Evolutionary conservation across 1,140 invertebrate species (phyloP).

Genomic region (Cecropterus lyciades): DNA sequence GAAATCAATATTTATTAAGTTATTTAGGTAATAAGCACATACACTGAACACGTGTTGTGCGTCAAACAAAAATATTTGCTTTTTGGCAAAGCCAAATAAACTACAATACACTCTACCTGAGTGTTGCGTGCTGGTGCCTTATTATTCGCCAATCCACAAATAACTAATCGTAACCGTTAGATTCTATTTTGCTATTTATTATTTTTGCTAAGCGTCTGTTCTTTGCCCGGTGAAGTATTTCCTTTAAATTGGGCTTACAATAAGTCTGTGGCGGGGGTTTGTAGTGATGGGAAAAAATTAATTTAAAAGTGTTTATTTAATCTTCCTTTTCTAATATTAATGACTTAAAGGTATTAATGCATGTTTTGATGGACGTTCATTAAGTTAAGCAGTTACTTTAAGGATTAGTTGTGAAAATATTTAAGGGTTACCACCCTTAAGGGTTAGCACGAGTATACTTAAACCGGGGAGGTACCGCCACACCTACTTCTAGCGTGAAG

Average conservation of each 20-base stretch:
- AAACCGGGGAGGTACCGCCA: too few species aligned
- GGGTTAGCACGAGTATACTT: too few species aligned
- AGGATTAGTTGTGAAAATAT: too few species aligned
- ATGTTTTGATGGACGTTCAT: too few species aligned
- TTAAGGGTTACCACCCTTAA: too few species aligned
- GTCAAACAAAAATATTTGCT: conserved; percentile 3
- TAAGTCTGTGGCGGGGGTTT: background rate
- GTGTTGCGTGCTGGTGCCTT: background rate
- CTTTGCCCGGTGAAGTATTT: background rate
- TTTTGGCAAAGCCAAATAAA: conserved; percentile 7
- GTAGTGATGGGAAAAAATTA: conserved; percentile 1
- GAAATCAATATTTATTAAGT: too few species aligned
- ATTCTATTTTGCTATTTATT: conserved; percentile 6
- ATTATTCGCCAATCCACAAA: conserved; percentile 1
- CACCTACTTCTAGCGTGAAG: too few species aligned
- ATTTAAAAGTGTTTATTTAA: too few species aligned
- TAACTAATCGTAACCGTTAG: background rate
- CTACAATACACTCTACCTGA: background rate
- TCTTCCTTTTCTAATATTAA: too few species aligned
- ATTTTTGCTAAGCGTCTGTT: conserved; percentile 11
- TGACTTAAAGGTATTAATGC: too few species aligned
- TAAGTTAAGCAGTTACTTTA: too few species aligned
- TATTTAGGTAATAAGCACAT: too few species aligned
- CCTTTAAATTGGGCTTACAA: background rate
- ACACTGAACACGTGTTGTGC: background rate